These are phyloP conservation scores for Anorthoa munda DNA, from an alignment of 2,888 invertebrate genomes.

Conservation along the genomic window DNA sequence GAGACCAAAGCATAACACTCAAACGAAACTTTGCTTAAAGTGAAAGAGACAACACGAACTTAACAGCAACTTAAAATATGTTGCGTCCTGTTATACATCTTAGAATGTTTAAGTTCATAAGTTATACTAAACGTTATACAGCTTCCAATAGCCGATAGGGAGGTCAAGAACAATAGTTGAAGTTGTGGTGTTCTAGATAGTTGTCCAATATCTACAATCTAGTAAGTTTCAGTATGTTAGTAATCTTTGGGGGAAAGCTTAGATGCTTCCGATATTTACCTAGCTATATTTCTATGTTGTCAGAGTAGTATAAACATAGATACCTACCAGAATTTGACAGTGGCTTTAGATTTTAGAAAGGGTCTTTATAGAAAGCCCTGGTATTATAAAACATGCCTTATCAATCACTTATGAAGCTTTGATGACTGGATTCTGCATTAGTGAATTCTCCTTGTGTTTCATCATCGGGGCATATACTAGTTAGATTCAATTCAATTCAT, in stretches of 20 bases:
- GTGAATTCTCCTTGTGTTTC: no score
- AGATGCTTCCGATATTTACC: constrained; percentile 3
- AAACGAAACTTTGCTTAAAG: neutral
- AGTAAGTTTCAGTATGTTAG: constrained; percentile 38
- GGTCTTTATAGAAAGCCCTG: neutral
- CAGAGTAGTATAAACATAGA: no score
- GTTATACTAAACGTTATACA: neutral
- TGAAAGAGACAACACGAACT: neutral
- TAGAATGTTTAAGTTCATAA: neutral
- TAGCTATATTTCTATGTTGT: neutral
- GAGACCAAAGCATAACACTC: neutral
- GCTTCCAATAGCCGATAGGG: constrained; percentile 27
- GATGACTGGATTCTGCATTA: neutral
- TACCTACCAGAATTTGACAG: neutral
- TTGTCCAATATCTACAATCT: constrained; percentile 27
- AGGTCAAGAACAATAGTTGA: constrained; percentile 42
- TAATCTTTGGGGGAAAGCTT: constrained; percentile 31
- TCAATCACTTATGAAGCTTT: neutral
- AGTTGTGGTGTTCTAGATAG: constrained; percentile 28
- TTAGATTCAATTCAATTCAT: no score
- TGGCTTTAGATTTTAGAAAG: neutral
- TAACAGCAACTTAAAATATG: neutral
- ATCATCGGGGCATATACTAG: no score
- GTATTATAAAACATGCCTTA: neutral
- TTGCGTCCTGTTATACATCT: neutral